A percentile compares a stretch with the other conserved stretches of the same genome.
Conservation (phyloP, 2,113 vertebrate species). For the Anoplopoma fimbria region DNA sequence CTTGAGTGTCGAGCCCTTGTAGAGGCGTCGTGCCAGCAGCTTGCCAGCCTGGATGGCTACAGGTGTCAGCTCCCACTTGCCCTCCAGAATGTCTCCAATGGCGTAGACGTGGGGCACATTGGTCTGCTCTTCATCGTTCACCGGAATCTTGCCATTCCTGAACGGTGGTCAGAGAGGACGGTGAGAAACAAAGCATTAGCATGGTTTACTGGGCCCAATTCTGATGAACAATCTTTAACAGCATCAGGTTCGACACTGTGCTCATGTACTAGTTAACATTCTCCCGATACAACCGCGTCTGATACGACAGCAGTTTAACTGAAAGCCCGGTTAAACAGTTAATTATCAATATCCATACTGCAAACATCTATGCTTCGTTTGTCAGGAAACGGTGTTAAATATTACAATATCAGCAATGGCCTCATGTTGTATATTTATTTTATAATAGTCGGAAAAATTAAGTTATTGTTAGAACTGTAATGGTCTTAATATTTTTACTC, state of each 20-base stretch:
- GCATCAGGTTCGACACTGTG: neutral
- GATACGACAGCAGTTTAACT: neutral
- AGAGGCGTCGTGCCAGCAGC: constrained; percentile 92
- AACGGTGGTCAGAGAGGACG: neutral
- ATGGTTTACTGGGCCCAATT: neutral
- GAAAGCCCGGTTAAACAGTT: neutral
- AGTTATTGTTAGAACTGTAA: neutral
- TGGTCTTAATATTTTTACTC: neutral
- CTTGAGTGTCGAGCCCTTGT: constrained; percentile 85
- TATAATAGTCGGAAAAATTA: no score
- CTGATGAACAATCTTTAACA: neutral
- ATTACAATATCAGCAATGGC: no score
- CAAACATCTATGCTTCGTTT: neutral
- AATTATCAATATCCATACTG: neutral
- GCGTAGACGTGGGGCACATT: constrained; percentile 92
- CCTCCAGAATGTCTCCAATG: constrained; percentile 94
- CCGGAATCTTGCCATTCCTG: constrained; percentile 93
- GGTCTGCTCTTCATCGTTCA: constrained; percentile 93
- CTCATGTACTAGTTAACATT: no score
- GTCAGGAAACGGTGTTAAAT: no score
- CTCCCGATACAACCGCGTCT: no score
- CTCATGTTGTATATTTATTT: no score
- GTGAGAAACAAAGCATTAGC: neutral
- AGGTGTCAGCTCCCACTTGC: constrained; percentile 93
- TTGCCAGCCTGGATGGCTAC: constrained; percentile 95